Base-by-base conservation (phyloP, 2,113 vertebrate species). In the Neomonachus schauinslandi region DNA sequence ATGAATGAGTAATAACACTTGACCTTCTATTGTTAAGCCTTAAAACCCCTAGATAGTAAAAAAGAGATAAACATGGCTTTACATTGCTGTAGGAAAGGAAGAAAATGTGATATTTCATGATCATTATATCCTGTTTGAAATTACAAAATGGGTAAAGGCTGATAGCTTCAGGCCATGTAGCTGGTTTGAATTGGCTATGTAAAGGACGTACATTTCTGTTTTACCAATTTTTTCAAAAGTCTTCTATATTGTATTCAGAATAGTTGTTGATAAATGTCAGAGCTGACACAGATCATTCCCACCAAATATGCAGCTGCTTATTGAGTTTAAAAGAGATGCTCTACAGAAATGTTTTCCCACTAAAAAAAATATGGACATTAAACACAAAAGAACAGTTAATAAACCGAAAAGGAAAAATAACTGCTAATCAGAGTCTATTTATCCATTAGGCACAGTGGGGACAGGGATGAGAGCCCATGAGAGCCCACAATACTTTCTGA, bases 311-410 rank as follows among this genome's bases (percentile, higher is more conserved):
- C 59, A 82, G 21, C 21, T 97, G 76, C 22, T 90, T 55, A 53
- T 2, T 83, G 59, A 95, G 42, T 87, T 89, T 86, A 42, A 59
- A 15, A 46, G 65, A 93, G 76, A 31, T 85, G 42, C 10, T 69
- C 57, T 76, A 53, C 11, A 19, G 19, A 79, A 89, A 91, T 31
- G 42, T 87, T 92, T 80, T 53, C 69, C 69, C 39, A 63, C 65
- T n/a, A 93, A 92, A 87, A 81, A 71, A 61, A 63, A 61, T 33
- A 91, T 39, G 53, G 24, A 71, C 19, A 21, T 86, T 77, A 53
- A 95, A 72, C 46, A 86, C n/a, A 94, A 74, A 96, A 89, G 39
- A n/a, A 53, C 5, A 71, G 63, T 74, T 55, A 83, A 91, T 91
- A 82, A 94, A 21, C 15, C 61, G 42, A 86, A 96, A 74, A 84